These are phyloP conservation scores for Camponotus fellah DNA, from an alignment of 2,888 invertebrate species.

Conservation along the genomic window DNA sequence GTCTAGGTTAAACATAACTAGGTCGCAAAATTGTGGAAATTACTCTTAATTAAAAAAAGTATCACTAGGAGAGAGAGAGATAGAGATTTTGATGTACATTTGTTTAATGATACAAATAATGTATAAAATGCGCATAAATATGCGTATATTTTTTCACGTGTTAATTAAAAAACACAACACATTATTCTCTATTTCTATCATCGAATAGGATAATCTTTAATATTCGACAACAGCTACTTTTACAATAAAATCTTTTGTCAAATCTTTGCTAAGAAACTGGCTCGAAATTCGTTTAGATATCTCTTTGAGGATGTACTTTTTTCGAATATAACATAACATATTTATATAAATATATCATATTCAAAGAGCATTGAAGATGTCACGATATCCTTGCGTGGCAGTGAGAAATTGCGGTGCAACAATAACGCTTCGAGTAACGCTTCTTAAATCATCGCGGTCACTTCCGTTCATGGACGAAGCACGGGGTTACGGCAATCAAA, in stretches of 20 bases:
- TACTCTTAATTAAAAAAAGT: slow-evolving; percentile 1
- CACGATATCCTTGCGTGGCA: slow-evolving; percentile 20
- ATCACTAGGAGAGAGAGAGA: not conserved
- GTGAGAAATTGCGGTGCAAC: slow-evolving; percentile 35
- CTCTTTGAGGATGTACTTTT: not conserved
- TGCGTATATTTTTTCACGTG: not conserved
- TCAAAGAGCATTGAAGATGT: slow-evolving; percentile 37
- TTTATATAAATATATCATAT: slow-evolving; percentile 22
- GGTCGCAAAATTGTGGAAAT: not conserved
- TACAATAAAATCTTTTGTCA: slow-evolving; percentile 8
- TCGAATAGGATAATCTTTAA: not conserved
- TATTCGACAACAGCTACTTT: not conserved
- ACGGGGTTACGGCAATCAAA: slow-evolving; percentile 47
- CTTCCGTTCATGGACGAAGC: slow-evolving; percentile 17
- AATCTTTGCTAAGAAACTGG: slow-evolving; percentile 8
- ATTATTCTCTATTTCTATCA: not conserved
- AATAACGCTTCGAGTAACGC: slow-evolving; percentile 40
- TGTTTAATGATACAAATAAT: too few species aligned
- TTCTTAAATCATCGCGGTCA: slow-evolving; percentile 27
- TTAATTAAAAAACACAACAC: not conserved
- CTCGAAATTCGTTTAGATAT: slow-evolving; percentile 14
- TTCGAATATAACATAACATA: slow-evolving; percentile 30
- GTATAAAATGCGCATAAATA: not conserved
- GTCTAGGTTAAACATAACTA: not conserved
- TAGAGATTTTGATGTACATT: not conserved